These are phyloP conservation scores for Vanacampus margaritifer DNA, from an alignment of 2,113 vertebrate species.

Conservation along the genomic window DNA sequence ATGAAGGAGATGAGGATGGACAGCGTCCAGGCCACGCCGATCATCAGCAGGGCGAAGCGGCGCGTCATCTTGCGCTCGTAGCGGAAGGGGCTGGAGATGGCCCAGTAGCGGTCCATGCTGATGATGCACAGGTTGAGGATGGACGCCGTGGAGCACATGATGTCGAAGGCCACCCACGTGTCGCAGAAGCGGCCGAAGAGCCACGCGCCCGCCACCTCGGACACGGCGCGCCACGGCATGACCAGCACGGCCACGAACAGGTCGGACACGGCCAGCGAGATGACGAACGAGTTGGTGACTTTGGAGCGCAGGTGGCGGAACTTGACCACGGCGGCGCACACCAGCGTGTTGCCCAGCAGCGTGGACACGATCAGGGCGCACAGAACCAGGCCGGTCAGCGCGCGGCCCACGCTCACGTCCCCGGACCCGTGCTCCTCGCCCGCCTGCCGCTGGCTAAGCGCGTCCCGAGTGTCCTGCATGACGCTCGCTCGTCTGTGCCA, in stretches of 20 bases:
- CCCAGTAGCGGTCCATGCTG: slow-evolving; percentile 82
- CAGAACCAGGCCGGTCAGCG: slow-evolving; percentile 72
- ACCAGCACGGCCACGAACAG: slow-evolving; percentile 78
- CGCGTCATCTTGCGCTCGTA: slow-evolving; percentile 77
- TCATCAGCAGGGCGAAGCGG: slow-evolving; percentile 74
- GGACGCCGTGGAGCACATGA: slow-evolving; percentile 79
- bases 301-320: slow-evolving; percentile 74
- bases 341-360: slow-evolving; percentile 71
- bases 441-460: slow-evolving; percentile 19
- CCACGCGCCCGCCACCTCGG: slow-evolving; percentile 73
- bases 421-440: slow-evolving; percentile 7
- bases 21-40: slow-evolving; percentile 72
- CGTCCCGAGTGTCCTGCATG: background rate
- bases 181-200: slow-evolving; percentile 78
- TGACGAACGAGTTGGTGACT: slow-evolving; percentile 78
- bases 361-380: slow-evolving; percentile 75
- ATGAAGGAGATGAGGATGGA: slow-evolving; percentile 74
- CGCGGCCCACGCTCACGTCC: slow-evolving; percentile 53
- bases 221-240: slow-evolving; percentile 78
- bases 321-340: slow-evolving; percentile 69
- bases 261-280: slow-evolving; percentile 77
- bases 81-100: slow-evolving; percentile 75
- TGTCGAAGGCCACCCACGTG: slow-evolving; percentile 80
- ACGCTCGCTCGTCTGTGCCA: background rate
- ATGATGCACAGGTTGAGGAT: slow-evolving; percentile 81